These are phyloP conservation scores for Seriola rivoliana DNA, from an alignment of 2,113 vertebrate genomes.

Conservation along the genomic window DNA sequence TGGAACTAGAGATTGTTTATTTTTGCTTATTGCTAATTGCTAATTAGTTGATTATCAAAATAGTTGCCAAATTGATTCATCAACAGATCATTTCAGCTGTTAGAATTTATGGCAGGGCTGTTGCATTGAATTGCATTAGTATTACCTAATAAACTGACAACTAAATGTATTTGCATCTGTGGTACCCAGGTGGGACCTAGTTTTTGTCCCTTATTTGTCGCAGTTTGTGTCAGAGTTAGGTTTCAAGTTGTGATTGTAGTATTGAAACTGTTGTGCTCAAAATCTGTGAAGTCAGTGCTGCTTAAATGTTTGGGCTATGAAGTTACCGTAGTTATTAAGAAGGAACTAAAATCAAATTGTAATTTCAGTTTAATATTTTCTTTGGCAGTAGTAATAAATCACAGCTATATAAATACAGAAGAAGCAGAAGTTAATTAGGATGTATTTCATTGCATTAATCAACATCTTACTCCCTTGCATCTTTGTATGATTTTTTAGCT, in stretches of 20 bases:
- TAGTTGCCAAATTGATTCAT: not conserved
- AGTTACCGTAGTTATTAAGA: not conserved
- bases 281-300: not conserved
- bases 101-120: not conserved
- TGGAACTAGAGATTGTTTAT: not conserved
- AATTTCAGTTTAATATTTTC: not conserved
- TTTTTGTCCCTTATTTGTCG: not conserved
- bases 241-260: not conserved
- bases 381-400: not conserved
- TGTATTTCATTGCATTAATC: not conserved
- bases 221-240: not conserved
- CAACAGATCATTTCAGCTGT: not conserved
- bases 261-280: not conserved
- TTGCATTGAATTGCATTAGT: not conserved
- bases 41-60: not conserved
- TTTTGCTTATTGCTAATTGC: too few relatives aligned
- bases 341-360: not conserved
- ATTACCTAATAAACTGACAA: not conserved
- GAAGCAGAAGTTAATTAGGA: not conserved
- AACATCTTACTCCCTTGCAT: not conserved
- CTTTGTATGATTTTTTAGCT: constrained; percentile 81
- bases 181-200: not conserved
- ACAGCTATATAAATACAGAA: not conserved
- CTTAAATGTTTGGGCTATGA: not conserved
- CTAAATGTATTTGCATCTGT: not conserved